Base-by-base conservation (phyloP, 2,113 vertebrate genomes). In the Synodontis membranacea region DNA sequence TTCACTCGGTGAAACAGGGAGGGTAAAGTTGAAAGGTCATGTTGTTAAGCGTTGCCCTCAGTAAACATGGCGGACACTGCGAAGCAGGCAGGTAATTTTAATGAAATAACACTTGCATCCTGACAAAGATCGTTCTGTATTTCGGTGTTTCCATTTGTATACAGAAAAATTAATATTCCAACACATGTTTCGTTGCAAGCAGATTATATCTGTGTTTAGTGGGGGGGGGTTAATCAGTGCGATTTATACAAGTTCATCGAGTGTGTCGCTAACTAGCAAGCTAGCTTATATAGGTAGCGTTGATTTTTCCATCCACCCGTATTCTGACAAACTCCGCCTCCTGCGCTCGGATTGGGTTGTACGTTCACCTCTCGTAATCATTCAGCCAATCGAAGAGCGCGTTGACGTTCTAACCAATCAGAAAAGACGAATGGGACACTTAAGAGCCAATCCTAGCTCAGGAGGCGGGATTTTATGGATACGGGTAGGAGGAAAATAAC, bases 41-140 rank as follows among this genome's bases (percentile, higher is more conserved):
- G 86, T 83, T 34, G 64, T 88, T 25, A 85, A 78, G 34, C 80
- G 78, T 34, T 39, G 80, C 84, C 91, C 83, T 90, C 83, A 60
- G 88, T 68, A 91, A 96, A 96, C 92, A 97, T 97, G 96, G 96
- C 96, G 87, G 96, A 96, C 88, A 93, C 91, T 84, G 95, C 94
- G 92, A 93, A 93, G 89, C 93, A 91, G 86, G 60, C 89, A 90
- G 91, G 92, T 92, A 89, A 52, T 56, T 37, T 58, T 17, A 68
- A 19, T 42, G n/a, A 50, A 83, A 62, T 74, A 46, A 62, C 62
- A n/a, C 31, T 31, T 83, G 31, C 12, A 87, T 56, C 31, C 56
- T 39, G n/a, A 34, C 7, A 23, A 21, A 11, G 2, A 19, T 72
- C 15, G 46, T 70, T 85, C 9, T 31, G 19, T 52, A 70, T 25